Conservation (phyloP, 2,888 invertebrate genomes). For the Micoletzkya japonica region DNA sequence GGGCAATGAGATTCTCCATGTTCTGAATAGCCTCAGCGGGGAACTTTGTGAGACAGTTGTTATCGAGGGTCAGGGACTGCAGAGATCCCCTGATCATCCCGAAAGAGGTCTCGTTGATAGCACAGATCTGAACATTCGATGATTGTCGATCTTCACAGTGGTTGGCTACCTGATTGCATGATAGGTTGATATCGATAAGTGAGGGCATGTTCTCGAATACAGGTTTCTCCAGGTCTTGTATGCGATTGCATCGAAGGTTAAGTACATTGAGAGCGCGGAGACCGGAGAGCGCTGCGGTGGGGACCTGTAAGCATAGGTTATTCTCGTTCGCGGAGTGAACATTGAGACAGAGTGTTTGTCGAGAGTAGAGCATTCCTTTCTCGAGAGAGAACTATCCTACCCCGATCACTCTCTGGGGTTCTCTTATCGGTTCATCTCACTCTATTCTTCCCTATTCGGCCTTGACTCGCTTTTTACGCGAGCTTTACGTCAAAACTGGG, state of each 20-base stretch:
- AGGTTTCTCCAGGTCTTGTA: conserved; percentile 55
- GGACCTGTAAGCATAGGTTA: too few species aligned
- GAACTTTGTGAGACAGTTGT: conserved; percentile 57
- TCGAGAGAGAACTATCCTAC: not conserved
- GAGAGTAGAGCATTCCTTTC: too few species aligned
- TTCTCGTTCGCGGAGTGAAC: too few species aligned
- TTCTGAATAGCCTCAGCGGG: conserved; percentile 55
- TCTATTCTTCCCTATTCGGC: conserved; percentile 7
- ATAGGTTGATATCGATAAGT: conserved; percentile 62
- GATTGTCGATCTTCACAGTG: too few species aligned
- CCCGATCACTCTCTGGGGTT: conserved; percentile 4
- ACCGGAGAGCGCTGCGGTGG: conserved; percentile 47
- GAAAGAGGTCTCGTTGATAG: conserved; percentile 51
- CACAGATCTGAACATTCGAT: conserved; percentile 48
- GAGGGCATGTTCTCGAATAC: conserved; percentile 54
- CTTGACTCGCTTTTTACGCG: conserved; percentile 24
- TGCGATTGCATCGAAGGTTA: conserved; percentile 65
- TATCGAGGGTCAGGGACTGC: conserved; percentile 62
- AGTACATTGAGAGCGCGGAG: conserved; percentile 55
- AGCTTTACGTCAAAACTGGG: conserved; percentile 18
- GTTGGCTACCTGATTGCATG: conserved; percentile 59
- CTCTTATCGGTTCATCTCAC: conserved; percentile 25
- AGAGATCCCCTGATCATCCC: conserved; percentile 50
- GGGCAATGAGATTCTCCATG: conserved; percentile 59
- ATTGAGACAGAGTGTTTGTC: too few species aligned